These are phyloP conservation scores for Acanthococcus lagerstroemiae DNA, from an alignment of 2,888 invertebrate genomes.

Conservation along the genomic window DNA sequence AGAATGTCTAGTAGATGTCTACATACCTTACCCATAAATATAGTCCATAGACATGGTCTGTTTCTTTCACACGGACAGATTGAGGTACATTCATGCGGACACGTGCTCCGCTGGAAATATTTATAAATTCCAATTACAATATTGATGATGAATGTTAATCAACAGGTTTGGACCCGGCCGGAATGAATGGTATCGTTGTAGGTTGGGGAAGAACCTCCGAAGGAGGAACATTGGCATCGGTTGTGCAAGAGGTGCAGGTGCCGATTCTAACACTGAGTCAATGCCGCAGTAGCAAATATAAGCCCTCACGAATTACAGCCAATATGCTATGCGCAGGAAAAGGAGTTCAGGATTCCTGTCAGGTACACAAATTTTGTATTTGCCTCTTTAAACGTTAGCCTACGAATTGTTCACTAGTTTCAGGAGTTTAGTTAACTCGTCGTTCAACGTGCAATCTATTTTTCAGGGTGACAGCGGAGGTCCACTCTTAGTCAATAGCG, in stretches of 20 bases:
- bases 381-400: too few species aligned
- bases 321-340: conserved; percentile 81
- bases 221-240: conserved; percentile 65
- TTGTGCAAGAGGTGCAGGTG: conserved; percentile 73
- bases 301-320: conserved; percentile 67
- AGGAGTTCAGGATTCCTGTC: conserved; percentile 73
- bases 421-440: too few species aligned
- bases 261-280: conserved; percentile 69
- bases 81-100: too few species aligned
- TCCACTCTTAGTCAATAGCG: conserved; percentile 62
- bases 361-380: conserved; percentile 37
- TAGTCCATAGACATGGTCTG: too few species aligned
- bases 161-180: conserved; percentile 52
- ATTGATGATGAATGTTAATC: too few species aligned
- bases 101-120: too few species aligned
- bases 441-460: too few species aligned
- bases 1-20: too few species aligned
- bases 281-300: conserved; percentile 73
- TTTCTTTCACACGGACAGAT: neutral
- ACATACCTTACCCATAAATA: too few species aligned
- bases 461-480: conserved; percentile 74
- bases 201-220: conserved; percentile 80
- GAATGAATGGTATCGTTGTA: conserved; percentile 64
- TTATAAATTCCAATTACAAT: too few species aligned
- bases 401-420: too few species aligned